Percentiles rank a stretch among this genome's conserved stretches.
Conservation (phyloP, 1,140 invertebrate genomes). For the Heterodera carotae region DNA sequence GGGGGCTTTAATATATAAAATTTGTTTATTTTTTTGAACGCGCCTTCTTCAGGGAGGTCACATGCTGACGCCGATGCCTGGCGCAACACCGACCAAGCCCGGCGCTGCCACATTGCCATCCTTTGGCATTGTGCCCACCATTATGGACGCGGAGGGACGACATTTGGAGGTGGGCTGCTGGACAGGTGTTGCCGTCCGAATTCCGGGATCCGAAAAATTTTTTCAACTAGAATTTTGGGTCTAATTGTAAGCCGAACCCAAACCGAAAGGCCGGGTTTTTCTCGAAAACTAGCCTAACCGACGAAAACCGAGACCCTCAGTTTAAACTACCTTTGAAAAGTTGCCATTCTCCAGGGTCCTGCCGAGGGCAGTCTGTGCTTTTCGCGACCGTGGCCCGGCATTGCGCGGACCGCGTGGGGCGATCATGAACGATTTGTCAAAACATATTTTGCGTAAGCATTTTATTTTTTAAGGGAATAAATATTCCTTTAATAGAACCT, state of each 20-base stretch:
- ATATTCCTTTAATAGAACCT: background rate
- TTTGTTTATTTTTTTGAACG: slow-evolving; percentile 9
- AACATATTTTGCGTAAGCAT: slow-evolving; percentile 81
- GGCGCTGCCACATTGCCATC: slow-evolving; percentile 93
- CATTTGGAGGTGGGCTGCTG: slow-evolving; percentile 74
- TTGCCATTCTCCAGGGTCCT: slow-evolving; percentile 70
- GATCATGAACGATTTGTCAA: slow-evolving; percentile 89
- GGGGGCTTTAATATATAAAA: too few species aligned
- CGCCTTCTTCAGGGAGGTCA: slow-evolving; percentile 69
- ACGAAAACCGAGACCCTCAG: too few species aligned
- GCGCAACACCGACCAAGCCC: slow-evolving; percentile 89
- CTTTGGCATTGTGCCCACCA: slow-evolving; percentile 85
- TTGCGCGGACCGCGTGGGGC: slow-evolving; percentile 89
- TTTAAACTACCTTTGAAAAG: too few species aligned
- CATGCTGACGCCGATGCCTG: slow-evolving; percentile 89
- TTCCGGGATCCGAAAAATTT: too few species aligned
- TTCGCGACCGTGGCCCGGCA: slow-evolving; percentile 83
- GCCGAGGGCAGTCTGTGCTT: slow-evolving; percentile 60
- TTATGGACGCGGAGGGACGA: slow-evolving; percentile 84
- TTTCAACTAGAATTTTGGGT: too few species aligned
- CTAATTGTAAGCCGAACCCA: too few species aligned
- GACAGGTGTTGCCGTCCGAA: too few species aligned
- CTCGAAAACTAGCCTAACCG: too few species aligned
- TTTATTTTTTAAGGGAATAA: background rate
- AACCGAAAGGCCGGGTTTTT: too few species aligned